Percentiles rank a stretch among this genome's conserved stretches.
Conservation (phyloP, 1,140 invertebrate genomes). For the Notospermus geniculatus region DNA sequence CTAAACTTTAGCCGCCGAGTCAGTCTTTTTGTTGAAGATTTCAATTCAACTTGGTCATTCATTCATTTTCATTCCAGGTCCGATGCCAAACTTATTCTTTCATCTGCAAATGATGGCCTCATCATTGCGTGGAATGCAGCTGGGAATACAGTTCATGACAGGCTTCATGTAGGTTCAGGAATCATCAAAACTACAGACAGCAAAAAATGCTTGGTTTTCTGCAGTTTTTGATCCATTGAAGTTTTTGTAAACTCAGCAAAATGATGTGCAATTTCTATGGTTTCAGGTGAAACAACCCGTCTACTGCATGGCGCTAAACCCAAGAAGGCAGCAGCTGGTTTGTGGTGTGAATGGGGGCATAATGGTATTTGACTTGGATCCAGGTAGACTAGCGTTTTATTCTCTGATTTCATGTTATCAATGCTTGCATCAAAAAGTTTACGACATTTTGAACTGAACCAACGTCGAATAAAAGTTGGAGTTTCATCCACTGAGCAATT, state of each 20-base stretch:
- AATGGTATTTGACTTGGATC: conserved; percentile 47
- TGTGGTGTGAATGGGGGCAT: conserved; percentile 51
- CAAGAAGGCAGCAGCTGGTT: conserved; percentile 43
- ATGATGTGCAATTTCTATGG: neutral
- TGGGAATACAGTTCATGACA: conserved; percentile 7
- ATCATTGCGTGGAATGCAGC: conserved; percentile 22
- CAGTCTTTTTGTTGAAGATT: too few relatives aligned
- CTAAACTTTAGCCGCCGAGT: too few relatives aligned
- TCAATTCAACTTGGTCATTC: too few relatives aligned
- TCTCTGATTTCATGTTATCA: neutral
- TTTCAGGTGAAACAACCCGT: conserved; percentile 48
- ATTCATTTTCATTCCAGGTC: conserved; percentile 12
- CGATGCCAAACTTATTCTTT: conserved; percentile 22
- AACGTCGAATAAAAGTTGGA: too few relatives aligned
- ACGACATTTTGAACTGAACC: too few relatives aligned
- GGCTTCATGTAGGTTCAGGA: neutral
- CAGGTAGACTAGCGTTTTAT: conserved; percentile 34
- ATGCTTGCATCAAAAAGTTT: too few relatives aligned
- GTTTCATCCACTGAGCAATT: too few relatives aligned
- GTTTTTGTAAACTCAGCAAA: neutral
- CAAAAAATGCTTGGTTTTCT: neutral
- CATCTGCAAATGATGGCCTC: conserved; percentile 24
- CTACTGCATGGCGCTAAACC: conserved; percentile 53
- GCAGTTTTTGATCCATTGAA: neutral
- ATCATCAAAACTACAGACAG: neutral